Evolutionary conservation across 2,113 vertebrate species (phyloP).

Genomic region (Oreochromis niloticus): DNA sequence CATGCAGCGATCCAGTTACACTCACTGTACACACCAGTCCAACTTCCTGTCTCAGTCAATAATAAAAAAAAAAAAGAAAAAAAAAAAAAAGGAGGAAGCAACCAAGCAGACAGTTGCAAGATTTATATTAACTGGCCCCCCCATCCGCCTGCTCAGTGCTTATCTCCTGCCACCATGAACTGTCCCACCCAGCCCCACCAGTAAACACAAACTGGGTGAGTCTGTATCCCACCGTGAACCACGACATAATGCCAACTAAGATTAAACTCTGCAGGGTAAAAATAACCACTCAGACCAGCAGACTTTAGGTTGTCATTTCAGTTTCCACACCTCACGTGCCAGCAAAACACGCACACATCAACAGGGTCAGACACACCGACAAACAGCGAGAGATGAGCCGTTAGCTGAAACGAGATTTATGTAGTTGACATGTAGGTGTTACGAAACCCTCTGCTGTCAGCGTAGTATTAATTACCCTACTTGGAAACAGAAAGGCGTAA

Average conservation of each 20-base stretch:
- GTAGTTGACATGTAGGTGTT: slow-evolving; percentile 36
- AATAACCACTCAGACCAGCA: slow-evolving; percentile 53
- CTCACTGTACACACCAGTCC: slow-evolving; percentile 3
- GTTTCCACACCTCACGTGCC: slow-evolving; percentile 39
- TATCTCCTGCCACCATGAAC: slow-evolving; percentile 58
- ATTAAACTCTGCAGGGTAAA: slow-evolving; percentile 43
- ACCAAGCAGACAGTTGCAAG: background rate
- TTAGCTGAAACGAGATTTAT: slow-evolving; percentile 17
- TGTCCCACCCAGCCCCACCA: slow-evolving; percentile 45
- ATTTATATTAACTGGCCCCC: background rate
- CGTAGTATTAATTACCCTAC: slow-evolving; percentile 9
- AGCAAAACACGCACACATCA: slow-evolving; percentile 18
- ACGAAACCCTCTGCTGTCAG: slow-evolving; percentile 29
- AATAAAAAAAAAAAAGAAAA: background rate
- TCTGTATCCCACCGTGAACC: background rate
- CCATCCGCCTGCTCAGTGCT: background rate
- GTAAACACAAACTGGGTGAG: slow-evolving; percentile 43
- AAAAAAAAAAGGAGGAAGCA: background rate
- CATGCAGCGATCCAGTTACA: slow-evolving; percentile 30
- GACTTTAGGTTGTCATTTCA: slow-evolving; percentile 37
- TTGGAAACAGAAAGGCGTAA: background rate
- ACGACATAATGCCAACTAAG: slow-evolving; percentile 8
- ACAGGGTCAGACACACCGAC: background rate
- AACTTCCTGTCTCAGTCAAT: slow-evolving; percentile 2
- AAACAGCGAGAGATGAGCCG: background rate